Base-by-base conservation (phyloP, 1,140 invertebrate species). In the Drosophila lowei region DNA sequence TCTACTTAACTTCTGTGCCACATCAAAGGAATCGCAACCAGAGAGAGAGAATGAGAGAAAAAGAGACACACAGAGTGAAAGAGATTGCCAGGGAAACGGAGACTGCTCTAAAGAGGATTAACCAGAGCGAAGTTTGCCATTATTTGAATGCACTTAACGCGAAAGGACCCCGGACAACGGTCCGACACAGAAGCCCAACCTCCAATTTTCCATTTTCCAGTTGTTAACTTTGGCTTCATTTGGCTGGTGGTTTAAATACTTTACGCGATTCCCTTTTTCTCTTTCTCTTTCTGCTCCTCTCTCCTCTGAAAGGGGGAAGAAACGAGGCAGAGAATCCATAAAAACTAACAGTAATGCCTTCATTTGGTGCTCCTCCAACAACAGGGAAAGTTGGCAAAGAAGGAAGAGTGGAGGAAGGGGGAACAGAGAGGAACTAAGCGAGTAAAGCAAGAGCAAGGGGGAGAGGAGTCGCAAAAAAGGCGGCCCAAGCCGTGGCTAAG, bases 311-410 rank as follows among this genome's bases (percentile, higher is more conserved):
- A 25, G 30, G 13, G 46, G 11, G 8, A 6, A n/a, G n/a, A 38
- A 42, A 34, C 25, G 28, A 16, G 6, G 9, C 6, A 56, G 58
- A 48, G 52, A 50, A 74, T 72, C 78, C 75, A 88, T 79, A 83
- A 88, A 68, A 88, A 88, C 78, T 80, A 88, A 76, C 84, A 83
- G 79, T 88, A 88, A 88, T 88, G 75, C 75, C 83, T 88, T 88
- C 67, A 83, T 88, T 76, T 88, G 66, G 42, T 60, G 78, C 23
- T 25, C 23, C 23, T 25, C 0, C 23, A 25, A 25, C 3, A 25
- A 25, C 66, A 68, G 77, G 41, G 81, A 85, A 85, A 85, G 81
- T 86, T 75, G 53, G 50, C 34, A 63, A 63, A 42, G 53, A 44
- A 50, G 53, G 56, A 54, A 53, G 46, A 38, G 30, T 42, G 52